Conservation (phyloP, 2,888 invertebrate species). For the Azorinus chamasolen region DNA sequence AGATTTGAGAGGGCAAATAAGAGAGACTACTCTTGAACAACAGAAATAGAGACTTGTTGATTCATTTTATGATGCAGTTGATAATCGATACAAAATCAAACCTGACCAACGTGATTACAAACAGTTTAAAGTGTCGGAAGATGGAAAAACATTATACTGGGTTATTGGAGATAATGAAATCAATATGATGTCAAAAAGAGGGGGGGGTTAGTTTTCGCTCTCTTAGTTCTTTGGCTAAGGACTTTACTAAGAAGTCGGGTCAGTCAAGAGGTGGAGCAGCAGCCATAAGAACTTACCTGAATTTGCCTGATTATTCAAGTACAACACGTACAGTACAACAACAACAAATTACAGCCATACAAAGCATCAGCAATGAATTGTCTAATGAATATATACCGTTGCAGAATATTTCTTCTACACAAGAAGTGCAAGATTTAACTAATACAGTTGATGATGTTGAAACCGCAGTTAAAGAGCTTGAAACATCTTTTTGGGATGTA, state of each 20-base stretch:
- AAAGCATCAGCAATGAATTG: conserved; percentile 15
- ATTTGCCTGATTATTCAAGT: no score
- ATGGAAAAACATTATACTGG: background rate
- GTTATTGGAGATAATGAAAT: conserved; percentile 1
- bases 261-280: background rate
- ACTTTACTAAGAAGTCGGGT: background rate
- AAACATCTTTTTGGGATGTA: conserved; percentile 17
- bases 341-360: background rate
- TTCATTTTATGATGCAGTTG: conserved; percentile 1
- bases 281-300: no score
- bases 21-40: conserved; percentile 1
- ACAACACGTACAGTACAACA: no score
- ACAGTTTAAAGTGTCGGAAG: no score
- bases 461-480: conserved; percentile 38
- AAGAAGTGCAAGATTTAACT: conserved; percentile 34
- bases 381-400: conserved; percentile 20
- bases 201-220: conserved; percentile 3
- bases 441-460: conserved; percentile 26
- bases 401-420: conserved; percentile 40
- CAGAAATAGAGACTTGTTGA: conserved; percentile 6
- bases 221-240: background rate
- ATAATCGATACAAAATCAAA: background rate
- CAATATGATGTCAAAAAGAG: conserved; percentile 1
- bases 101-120: no score
- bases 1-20: conserved; percentile 7